Base-by-base conservation (phyloP, 2,797 vertebrate species). In the Staurois parvus region DNA sequence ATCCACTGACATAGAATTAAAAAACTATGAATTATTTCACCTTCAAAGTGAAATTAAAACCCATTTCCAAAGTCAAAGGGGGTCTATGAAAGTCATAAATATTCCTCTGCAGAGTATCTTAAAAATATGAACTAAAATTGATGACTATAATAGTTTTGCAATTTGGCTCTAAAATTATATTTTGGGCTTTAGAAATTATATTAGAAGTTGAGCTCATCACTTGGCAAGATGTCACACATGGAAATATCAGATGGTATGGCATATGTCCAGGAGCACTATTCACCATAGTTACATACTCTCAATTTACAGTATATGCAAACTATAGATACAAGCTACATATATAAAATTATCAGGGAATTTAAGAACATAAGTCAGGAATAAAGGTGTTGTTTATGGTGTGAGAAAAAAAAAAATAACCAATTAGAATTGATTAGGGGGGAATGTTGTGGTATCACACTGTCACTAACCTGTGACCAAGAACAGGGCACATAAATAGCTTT, bases 151-250 rank as follows among this genome's bases (percentile, higher is more conserved):
- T 74, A 66, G 34, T 42, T n/a, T 42, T 82, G 56, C 62, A 42
- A 74, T 74, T 73, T 82, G 26, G 34, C 37, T 64, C 26, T 45
- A 74, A 66, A 82, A 74, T 66, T 37, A 62, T 15, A 82, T 59
- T 72, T 37, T 13, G 32, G 45, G 26, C 56, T 74, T 42, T 64
- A 29, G 12, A 42, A 72, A 64, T 9, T 10, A 45, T 30, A 34
- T 37, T 26, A 82, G 52, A 34, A 52, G 37, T 64, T 82, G 70
- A 74, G 72, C 72, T 82, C 80, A 82, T 66, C 37, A 74, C n/a
- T 82, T 82, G 70, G 70, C 72, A 76, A 9, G n/a, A 74, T 21
- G 62, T 45, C 62, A 79, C 28, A 79, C 10, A 29, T 24, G 2
- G 26, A 64, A 29, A 42, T 28, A 67, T 42, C 66, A 40, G 62